A percentile compares a stretch with the other conserved stretches of the same genome.
phyloP scores from a whole-genome alignment of 1,140 invertebrate genomes.

The Microplitis demolitor region DNA sequence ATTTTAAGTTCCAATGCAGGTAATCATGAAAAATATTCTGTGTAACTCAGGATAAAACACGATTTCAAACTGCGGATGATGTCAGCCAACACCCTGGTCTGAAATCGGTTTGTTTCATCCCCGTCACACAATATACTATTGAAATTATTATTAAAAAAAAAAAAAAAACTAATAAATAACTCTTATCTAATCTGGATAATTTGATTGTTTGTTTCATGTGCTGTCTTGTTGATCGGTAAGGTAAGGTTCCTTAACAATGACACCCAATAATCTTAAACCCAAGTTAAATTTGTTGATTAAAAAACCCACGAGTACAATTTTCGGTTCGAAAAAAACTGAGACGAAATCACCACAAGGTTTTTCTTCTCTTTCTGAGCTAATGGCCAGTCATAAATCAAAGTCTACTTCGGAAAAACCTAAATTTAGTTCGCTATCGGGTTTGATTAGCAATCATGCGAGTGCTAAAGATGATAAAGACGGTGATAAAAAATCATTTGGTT shows the following conservation, averaged over 20 bases:
- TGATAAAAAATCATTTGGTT: conserved; percentile 39
- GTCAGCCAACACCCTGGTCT: too few relatives aligned
- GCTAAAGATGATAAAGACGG: conserved; percentile 5
- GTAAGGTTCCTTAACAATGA: conserved; percentile 56
- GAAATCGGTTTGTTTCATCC: too few relatives aligned
- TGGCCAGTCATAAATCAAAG: conserved; percentile 10
- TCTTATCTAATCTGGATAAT: conserved; percentile 18
- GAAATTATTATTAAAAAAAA: conserved; percentile 13
- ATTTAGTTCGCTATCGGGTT: conserved; percentile 27
- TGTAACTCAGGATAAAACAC: too few relatives aligned
- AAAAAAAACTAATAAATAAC: background rate
- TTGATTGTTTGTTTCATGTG: conserved; percentile 60
- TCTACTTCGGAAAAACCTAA: background rate
- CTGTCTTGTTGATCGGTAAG: conserved; percentile 57
- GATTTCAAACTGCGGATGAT: too few relatives aligned
- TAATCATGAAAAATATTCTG: too few relatives aligned
- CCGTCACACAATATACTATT: too few relatives aligned
- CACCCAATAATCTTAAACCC: background rate
- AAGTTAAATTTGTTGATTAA: background rate
- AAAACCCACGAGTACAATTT: background rate
- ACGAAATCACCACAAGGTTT: background rate
- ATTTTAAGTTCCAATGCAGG: too few relatives aligned
- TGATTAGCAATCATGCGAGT: conserved; percentile 31
- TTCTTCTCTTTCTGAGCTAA: conserved; percentile 21
- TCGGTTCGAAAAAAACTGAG: background rate